Conservation (phyloP, 2,888 invertebrate species). For the Artemia sinica region DNA sequence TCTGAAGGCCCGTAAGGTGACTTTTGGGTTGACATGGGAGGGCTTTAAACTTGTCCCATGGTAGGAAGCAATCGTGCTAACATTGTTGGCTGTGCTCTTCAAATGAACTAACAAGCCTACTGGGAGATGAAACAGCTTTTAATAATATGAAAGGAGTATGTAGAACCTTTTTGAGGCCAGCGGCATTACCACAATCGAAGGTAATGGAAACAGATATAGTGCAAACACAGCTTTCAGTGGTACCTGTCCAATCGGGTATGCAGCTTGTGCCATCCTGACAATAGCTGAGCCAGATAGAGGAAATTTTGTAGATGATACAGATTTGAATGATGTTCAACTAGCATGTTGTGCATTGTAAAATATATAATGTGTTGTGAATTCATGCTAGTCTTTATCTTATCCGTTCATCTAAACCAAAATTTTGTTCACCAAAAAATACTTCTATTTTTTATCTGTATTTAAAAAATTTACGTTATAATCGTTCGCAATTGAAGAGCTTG, state of each 20-base stretch:
- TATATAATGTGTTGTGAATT: too few species aligned
- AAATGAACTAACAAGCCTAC: background rate
- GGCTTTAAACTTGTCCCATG: background rate
- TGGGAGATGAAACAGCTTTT: background rate
- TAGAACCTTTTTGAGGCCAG: background rate
- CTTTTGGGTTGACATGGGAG: too few species aligned
- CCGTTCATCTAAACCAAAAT: too few species aligned
- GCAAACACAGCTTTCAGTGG: background rate
- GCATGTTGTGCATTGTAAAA: background rate
- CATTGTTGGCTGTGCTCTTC: background rate
- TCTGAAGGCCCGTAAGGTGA: slow-evolving; percentile 2
- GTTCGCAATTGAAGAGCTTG: too few species aligned
- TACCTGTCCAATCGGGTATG: background rate
- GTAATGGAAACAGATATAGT: background rate
- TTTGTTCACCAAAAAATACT: too few species aligned
- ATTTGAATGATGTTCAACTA: background rate
- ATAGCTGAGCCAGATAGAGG: background rate
- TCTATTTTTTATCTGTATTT: too few species aligned
- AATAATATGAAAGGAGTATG: background rate
- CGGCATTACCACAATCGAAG: background rate
- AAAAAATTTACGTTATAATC: too few species aligned
- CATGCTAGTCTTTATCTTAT: too few species aligned
- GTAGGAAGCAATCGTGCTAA: background rate
- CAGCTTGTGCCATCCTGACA: background rate
- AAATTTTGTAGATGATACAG: background rate